phyloP scores from a whole-genome alignment of 2,888 invertebrate genomes.

The Yponomeuta cagnagella region DNA sequence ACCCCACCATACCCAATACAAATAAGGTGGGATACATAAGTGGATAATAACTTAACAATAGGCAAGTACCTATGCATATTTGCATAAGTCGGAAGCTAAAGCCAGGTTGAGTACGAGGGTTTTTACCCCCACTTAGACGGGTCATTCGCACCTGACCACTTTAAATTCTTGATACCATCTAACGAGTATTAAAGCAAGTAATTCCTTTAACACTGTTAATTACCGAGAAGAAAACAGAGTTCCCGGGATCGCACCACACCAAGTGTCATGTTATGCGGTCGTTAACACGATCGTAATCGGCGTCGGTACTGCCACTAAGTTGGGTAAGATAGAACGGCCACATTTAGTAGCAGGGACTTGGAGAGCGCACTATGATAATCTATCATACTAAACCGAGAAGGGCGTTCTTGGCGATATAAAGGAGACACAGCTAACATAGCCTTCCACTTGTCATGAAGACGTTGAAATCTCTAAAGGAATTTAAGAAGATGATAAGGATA shows the following conservation, averaged over 20 bases:
- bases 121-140: not conserved
- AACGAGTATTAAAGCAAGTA: not conserved
- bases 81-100: not conserved
- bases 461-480: too few relatives aligned
- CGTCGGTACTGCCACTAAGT: not conserved
- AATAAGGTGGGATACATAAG: too few relatives aligned
- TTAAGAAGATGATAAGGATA: too few relatives aligned
- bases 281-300: slow-evolving; percentile 26
- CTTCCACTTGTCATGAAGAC: too few relatives aligned
- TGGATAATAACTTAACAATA: too few relatives aligned
- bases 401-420: too few relatives aligned
- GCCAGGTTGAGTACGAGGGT: not conserved
- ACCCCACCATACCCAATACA: too few relatives aligned
- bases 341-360: not conserved
- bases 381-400: too few relatives aligned
- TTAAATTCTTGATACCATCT: not conserved
- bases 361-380: not conserved
- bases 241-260: slow-evolving; percentile 37
- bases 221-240: slow-evolving; percentile 21
- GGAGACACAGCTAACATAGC: too few relatives aligned
- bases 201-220: slow-evolving; percentile 3
- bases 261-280: slow-evolving; percentile 38
- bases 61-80: too few relatives aligned
- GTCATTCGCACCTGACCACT: not conserved
- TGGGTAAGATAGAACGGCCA: not conserved